phyloP scores from a whole-genome alignment of 2,797 vertebrate species.

The Falco berigora region DNA sequence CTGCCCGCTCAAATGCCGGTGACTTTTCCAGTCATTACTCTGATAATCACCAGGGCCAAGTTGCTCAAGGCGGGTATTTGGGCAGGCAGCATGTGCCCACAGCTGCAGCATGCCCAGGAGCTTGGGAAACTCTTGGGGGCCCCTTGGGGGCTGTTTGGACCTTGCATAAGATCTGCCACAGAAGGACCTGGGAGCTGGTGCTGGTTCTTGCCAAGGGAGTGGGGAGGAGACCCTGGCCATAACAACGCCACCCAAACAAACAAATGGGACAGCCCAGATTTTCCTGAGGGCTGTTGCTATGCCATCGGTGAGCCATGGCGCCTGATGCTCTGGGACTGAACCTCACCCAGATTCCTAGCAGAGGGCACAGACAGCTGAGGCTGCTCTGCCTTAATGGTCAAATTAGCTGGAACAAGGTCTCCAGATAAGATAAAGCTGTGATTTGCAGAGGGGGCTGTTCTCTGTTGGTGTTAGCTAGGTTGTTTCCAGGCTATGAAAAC shows the following conservation, averaged over 20 bases:
- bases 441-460: background rate
- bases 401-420: conserved; percentile 28
- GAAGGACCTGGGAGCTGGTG: background rate
- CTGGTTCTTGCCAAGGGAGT: background rate
- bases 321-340: background rate
- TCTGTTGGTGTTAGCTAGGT: background rate
- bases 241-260: conserved; percentile 22
- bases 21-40: background rate
- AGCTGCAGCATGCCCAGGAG: background rate
- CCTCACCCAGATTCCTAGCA: conserved; percentile 18
- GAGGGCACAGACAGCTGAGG: background rate
- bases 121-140: background rate
- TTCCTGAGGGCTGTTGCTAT: background rate
- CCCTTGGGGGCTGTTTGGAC: background rate
- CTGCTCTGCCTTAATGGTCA: background rate
- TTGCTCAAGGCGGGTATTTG: background rate
- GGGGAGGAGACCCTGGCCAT: background rate
- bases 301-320: background rate
- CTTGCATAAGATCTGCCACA: background rate
- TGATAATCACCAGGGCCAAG: background rate
- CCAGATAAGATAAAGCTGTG: conserved; percentile 15
- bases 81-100: background rate
- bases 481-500: background rate
- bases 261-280: background rate
- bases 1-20: background rate